Evolutionary conservation across 2,888 invertebrate species (phyloP).

Genomic region (Phyto melanocephala): DNA sequence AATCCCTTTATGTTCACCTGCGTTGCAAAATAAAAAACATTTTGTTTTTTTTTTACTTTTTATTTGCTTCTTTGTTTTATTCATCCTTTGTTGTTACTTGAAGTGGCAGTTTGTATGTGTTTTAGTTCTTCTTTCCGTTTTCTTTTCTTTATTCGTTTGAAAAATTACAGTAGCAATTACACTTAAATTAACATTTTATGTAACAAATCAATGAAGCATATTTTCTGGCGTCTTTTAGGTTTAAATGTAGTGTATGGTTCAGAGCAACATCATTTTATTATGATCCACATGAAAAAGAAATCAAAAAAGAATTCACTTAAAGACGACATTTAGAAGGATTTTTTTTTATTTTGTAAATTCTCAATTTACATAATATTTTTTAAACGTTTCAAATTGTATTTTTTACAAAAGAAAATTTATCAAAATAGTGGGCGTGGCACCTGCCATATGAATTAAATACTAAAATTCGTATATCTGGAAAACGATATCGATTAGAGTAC

Average conservation of each 20-base stretch:
- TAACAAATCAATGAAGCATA: conserved; percentile 66
- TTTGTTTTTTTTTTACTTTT: neutral
- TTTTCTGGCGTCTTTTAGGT: neutral
- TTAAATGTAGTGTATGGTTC: neutral
- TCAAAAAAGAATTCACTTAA: too few species aligned
- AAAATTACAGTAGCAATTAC: conserved; percentile 41
- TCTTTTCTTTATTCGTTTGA: neutral
- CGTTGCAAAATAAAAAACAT: too few species aligned
- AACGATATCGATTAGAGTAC: too few species aligned
- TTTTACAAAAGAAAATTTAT: too few species aligned
- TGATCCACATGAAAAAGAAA: neutral
- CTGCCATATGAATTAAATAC: too few species aligned
- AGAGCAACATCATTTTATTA: neutral
- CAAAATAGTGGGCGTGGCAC: too few species aligned
- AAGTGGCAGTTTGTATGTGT: neutral
- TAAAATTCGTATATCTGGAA: too few species aligned
- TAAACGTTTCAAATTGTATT: too few species aligned
- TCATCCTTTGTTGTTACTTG: conserved; percentile 16
- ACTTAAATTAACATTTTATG: conserved; percentile 65
- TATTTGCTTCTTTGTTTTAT: neutral
- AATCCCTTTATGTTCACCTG: conserved; percentile 30
- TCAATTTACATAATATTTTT: too few species aligned
- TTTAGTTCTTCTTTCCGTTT: neutral
- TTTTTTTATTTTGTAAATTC: too few species aligned
- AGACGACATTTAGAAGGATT: too few species aligned